Conservation (phyloP, 1,140 invertebrate species). For the Atopsyche davidsoni region DNA sequence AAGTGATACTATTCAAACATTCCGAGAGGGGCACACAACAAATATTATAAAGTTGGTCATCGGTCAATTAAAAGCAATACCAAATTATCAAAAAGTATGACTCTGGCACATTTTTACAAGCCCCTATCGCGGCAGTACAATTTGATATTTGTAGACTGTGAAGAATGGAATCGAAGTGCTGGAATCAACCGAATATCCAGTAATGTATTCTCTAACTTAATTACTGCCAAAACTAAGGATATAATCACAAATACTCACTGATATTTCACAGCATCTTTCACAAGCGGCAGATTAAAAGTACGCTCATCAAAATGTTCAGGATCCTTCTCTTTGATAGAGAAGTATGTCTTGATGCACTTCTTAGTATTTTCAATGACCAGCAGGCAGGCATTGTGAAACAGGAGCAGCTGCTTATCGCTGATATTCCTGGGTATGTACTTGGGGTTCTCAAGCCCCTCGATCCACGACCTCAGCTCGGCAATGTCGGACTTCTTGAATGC, state of each 20-base stretch:
- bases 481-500: conserved; percentile 21
- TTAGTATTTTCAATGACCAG: conserved; percentile 50
- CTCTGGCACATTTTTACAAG: no score
- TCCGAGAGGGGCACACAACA: no score
- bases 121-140: no score
- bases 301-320: conserved; percentile 56
- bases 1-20: no score
- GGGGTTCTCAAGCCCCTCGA: conserved; percentile 7
- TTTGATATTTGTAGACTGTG: no score
- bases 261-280: conserved; percentile 38
- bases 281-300: conserved; percentile 36
- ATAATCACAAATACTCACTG: conserved; percentile 42
- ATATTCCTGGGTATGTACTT: conserved; percentile 41
- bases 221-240: no score
- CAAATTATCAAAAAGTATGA: no score
- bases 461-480: conserved; percentile 16
- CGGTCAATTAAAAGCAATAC: no score
- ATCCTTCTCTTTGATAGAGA: conserved; percentile 46
- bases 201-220: no score
- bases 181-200: no score
- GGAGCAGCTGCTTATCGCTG: conserved; percentile 47
- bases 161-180: no score
- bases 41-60: no score
- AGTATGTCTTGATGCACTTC: conserved; percentile 56
- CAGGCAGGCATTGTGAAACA: conserved; percentile 56